These are phyloP conservation scores for Elephantulus edwardii DNA, from an alignment of 2,113 vertebrate species.

Conservation along the genomic window DNA sequence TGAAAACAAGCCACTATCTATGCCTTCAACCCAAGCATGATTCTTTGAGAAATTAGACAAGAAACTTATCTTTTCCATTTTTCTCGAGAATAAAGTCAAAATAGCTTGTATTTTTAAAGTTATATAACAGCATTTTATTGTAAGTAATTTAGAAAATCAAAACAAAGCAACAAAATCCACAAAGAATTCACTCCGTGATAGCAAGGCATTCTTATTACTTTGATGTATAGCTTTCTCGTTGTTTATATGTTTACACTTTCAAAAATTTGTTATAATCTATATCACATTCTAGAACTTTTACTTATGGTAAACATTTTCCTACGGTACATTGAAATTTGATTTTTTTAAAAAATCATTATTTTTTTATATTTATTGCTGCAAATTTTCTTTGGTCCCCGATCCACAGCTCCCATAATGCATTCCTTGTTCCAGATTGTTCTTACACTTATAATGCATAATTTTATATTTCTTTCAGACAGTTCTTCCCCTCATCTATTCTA, in stretches of 20 bases:
- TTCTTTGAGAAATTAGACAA: slow-evolving; percentile 17
- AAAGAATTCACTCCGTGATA: background rate
- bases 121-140: slow-evolving; percentile 10
- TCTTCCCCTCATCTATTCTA: no score
- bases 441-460: no score
- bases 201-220: background rate
- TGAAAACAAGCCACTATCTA: background rate
- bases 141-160: background rate
- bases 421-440: no score
- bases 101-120: background rate
- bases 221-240: background rate
- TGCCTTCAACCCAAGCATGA: background rate
- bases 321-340: no score
- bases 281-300: background rate
- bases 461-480: no score
- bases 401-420: no score
- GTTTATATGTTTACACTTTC: background rate
- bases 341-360: no score
- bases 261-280: background rate
- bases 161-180: background rate
- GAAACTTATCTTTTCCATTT: background rate
- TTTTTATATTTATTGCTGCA: no score
- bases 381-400: no score
- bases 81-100: background rate
- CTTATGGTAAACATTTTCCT: background rate